phyloP scores from a whole-genome alignment of 2,113 vertebrate species.

The Stercorarius parasiticus region DNA sequence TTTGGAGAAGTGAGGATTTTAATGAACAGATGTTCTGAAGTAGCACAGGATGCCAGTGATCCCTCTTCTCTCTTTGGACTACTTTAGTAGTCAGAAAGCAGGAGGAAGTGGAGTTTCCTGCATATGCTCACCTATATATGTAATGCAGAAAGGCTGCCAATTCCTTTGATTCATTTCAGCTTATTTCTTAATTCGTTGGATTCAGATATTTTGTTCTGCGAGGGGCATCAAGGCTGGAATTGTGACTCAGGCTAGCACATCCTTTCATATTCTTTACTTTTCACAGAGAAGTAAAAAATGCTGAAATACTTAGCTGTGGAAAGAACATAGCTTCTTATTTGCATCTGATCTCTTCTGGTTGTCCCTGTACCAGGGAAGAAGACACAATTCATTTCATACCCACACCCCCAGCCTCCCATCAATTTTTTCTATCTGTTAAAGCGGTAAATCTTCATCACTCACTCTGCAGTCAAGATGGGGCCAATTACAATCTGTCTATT shows the following conservation, averaged over 20 bases:
- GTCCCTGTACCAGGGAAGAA: background rate
- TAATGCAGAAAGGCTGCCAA: background rate
- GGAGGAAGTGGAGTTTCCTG: background rate
- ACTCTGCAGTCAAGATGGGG: background rate
- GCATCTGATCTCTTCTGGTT: background rate
- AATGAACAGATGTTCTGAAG: background rate
- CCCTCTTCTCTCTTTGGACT: background rate
- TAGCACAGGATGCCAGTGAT: background rate
- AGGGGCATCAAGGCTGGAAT: background rate
- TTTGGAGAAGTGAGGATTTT: background rate
- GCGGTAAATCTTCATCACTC: background rate
- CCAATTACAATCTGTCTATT: constrained; percentile 14
- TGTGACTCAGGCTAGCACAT: background rate
- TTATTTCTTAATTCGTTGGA: background rate
- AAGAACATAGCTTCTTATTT: background rate
- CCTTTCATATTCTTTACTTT: background rate
- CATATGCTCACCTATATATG: background rate
- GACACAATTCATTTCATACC: background rate
- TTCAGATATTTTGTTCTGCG: background rate
- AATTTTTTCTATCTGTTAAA: background rate
- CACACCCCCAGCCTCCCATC: background rate
- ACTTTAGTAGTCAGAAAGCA: background rate
- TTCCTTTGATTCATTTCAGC: background rate
- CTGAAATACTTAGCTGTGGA: background rate
- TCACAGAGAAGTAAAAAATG: background rate